A percentile compares a stretch with the other conserved stretches of the same genome.
Conservation (phyloP, 2,113 vertebrate genomes). For the Ornithorhynchus anatinus region DNA sequence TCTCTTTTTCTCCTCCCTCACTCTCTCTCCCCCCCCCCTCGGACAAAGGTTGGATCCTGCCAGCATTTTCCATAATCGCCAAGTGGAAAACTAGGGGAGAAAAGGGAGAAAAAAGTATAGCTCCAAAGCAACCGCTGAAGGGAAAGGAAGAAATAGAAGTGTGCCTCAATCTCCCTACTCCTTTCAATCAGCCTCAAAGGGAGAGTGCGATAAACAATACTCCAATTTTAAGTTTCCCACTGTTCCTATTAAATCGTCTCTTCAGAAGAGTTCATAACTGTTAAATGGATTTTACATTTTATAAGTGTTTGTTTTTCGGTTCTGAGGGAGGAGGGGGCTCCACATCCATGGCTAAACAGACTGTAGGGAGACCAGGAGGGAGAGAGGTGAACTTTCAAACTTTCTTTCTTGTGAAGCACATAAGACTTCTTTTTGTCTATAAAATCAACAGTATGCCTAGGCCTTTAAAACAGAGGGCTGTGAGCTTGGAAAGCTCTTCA, state of each 20-base stretch:
- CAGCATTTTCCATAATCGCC: fast-evolving
- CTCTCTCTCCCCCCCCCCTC: not conserved
- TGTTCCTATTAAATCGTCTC: not conserved
- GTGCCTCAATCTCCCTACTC: not conserved
- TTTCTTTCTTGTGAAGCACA: not conserved
- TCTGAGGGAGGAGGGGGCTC: not conserved
- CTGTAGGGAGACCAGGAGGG: not conserved
- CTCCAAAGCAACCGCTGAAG: too few relatives aligned
- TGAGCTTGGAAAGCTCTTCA: not conserved
- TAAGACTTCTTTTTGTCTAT: conserved; percentile 24
- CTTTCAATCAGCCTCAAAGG: not conserved
- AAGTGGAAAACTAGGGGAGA: too few relatives aligned
- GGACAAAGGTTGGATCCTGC: too few relatives aligned
- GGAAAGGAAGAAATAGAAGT: too few relatives aligned
- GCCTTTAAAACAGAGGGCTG: not conserved
- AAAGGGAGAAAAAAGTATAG: too few relatives aligned
- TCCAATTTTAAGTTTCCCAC: not conserved
- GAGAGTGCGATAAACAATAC: not conserved
- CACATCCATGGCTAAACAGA: not conserved
- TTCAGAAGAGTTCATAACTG: not conserved
- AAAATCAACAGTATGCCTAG: conserved; percentile 25
- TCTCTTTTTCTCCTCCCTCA: not conserved
- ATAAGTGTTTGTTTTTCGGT: not conserved
- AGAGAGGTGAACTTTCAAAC: not conserved
- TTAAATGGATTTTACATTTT: not conserved